Evolutionary conservation across 2,888 invertebrate genomes (phyloP).

Genomic region (Cremastinae sp.): DNA sequence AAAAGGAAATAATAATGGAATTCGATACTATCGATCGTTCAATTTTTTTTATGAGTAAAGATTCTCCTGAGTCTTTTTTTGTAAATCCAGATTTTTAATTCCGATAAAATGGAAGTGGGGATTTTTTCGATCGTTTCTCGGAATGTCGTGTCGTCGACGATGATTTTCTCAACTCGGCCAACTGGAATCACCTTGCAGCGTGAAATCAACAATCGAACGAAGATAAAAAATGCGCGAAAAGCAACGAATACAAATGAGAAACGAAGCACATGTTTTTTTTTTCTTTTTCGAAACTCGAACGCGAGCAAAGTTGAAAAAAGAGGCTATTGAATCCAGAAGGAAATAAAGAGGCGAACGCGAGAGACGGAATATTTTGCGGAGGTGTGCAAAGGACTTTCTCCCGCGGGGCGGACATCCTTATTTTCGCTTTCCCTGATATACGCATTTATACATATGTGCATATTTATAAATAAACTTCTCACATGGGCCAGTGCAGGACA

Average conservation of each 20-base stretch:
- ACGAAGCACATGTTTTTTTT: constrained; percentile 39
- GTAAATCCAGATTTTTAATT: too few relatives aligned
- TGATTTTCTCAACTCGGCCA: constrained; percentile 33
- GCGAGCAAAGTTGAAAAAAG: constrained; percentile 35
- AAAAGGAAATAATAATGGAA: too few relatives aligned
- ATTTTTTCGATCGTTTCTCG: constrained; percentile 24
- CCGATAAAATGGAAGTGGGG: constrained; percentile 15
- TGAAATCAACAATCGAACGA: constrained; percentile 44
- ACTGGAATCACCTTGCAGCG: constrained; percentile 25
- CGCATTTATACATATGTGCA: constrained; percentile 52
- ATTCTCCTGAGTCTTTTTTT: too few relatives aligned
- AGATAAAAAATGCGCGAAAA: constrained; percentile 53
- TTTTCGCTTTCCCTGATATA: constrained; percentile 73
- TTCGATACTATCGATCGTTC: too few relatives aligned
- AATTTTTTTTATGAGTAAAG: too few relatives aligned
- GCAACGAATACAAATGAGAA: constrained; percentile 57
- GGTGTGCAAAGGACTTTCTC: constrained; percentile 73
- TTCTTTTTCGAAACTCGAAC: constrained; percentile 29
- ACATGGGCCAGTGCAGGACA: constrained; percentile 11
- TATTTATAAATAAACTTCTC: constrained; percentile 27
- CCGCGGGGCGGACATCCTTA: constrained; percentile 69
- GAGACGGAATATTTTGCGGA: constrained; percentile 46
- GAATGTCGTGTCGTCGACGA: constrained; percentile 40
- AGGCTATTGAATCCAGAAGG: constrained; percentile 7
- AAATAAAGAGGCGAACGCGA: constrained; percentile 24